Evolutionary conservation across 2,888 invertebrate genomes (phyloP), one percentile per base, ranked within the genome.

Genomic region (Napeogenes sylphis): DNA sequence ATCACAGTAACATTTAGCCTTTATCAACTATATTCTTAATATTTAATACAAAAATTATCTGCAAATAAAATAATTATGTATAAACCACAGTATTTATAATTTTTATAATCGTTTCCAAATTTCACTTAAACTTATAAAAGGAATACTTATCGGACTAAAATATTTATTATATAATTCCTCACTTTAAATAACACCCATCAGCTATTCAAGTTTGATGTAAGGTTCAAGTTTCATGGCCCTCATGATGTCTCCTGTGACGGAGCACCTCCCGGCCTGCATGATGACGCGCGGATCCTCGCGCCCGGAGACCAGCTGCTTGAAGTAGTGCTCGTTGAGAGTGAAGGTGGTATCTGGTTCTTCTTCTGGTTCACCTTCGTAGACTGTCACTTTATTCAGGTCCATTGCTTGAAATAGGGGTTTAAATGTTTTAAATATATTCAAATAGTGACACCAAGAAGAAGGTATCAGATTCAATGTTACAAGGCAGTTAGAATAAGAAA

Each of bases 201-300:
- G 30, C 51, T 83, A 84, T 58, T 79, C 80, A 10, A 88, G 61
- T 63, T 82, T 87, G 54, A 90, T 85, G 73, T 87, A 90, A 47
- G 90, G 90, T 74, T 91, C 91, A 64, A 91, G 80, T 72, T 90
- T 84, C 91, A 91, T 91, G 4, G 90, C 91, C 46, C 90, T 75
- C 91, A 90, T 91, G 74, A 91, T 82, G 73, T 91, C 90, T 2
- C 91, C 91, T 0, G 91, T 91, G 71, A 91, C 90, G 2, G 91
- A 90, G 64, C 91, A 91, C 30, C 87, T 73, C 0, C 91, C 91
- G 0, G 91, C 87, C 61, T 91, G 90, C 80, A 91, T 84, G 68
- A 90, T 85, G 63, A 78, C 77, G 13, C 89, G 71, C 0, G 91
- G 72, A 47, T 87, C 85, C 58, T 90, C 89, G 45, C 81, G 77